Conservation (phyloP, 2,888 invertebrate species). For the Xestoiulus laeticollis region DNA sequence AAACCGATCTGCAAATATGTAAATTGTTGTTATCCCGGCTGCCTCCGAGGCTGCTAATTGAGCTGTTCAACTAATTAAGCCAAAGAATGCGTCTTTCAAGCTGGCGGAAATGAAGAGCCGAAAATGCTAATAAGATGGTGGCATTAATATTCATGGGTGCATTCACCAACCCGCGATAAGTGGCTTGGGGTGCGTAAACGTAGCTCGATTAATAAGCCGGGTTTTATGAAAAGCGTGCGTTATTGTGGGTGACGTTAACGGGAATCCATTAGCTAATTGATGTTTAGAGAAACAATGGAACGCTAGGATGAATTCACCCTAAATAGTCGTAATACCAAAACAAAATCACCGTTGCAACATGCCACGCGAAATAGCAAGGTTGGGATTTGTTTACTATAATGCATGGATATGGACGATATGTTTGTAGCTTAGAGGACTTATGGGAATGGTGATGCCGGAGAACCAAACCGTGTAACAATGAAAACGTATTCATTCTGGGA, state of each 20-base stretch:
- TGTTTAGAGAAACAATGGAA: background rate
- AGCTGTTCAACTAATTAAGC: background rate
- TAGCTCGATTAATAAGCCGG: background rate
- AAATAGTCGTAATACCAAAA: background rate
- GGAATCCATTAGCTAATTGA: background rate
- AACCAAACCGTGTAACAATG: too few species aligned
- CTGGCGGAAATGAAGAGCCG: background rate
- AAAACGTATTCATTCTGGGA: too few species aligned
- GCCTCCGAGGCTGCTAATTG: background rate
- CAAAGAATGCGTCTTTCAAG: background rate
- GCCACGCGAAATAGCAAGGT: too few species aligned
- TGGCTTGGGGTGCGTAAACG: background rate
- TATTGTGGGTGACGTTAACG: background rate
- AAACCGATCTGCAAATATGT: background rate
- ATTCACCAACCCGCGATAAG: background rate
- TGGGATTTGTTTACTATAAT: too few species aligned
- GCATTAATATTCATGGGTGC: background rate
- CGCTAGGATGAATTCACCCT: background rate
- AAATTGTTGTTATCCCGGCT: background rate
- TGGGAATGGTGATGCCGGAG: too few species aligned
- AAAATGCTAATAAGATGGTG: background rate
- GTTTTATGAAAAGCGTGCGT: background rate
- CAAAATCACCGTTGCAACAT: background rate
- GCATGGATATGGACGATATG: too few species aligned
- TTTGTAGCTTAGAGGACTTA: too few species aligned